Percentiles rank a stretch among this genome's conserved stretches.
These are phyloP conservation scores for Paralichthys olivaceus DNA, from an alignment of 2,113 vertebrate species.

Conservation along the genomic window DNA sequence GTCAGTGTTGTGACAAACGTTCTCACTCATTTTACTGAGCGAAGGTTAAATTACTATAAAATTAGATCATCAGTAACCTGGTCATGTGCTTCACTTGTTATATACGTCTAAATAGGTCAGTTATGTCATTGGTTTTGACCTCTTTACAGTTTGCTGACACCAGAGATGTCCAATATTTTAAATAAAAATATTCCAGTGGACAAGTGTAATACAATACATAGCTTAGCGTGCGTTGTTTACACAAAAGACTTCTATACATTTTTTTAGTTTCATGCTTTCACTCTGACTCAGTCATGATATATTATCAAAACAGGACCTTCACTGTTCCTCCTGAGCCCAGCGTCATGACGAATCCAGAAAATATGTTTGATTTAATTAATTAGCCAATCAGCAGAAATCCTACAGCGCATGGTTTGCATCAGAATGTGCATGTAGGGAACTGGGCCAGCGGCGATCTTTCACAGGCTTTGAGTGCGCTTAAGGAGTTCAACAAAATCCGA, in stretches of 20 bases:
- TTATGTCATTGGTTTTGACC: neutral
- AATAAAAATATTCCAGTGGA: neutral
- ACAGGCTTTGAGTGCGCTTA: neutral
- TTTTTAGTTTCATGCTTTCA: neutral
- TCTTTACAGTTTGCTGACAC: neutral
- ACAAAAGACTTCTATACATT: neutral
- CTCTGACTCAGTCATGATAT: neutral
- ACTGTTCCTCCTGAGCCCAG: constrained; percentile 8
- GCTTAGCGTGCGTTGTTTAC: too few relatives aligned
- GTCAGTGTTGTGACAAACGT: neutral
- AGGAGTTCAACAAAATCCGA: constrained; percentile 22
- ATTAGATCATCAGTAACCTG: neutral
- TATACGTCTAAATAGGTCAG: neutral
- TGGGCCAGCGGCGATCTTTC: neutral
- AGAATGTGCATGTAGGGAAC: constrained; percentile 14
- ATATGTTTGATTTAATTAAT: constrained; percentile 34
- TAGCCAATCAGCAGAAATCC: constrained; percentile 11
- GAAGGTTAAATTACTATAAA: neutral
- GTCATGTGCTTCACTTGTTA: neutral
- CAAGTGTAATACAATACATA: neutral
- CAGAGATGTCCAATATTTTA: neutral
- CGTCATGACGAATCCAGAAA: constrained; percentile 2
- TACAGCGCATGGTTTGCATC: constrained; percentile 25
- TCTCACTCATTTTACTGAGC: neutral
- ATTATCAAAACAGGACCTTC: constrained; percentile 19